A percentile compares a stretch with the other conserved stretches of the same genome.
Conservation (phyloP, 2,113 vertebrate genomes). For the Sciurus niger region DNA sequence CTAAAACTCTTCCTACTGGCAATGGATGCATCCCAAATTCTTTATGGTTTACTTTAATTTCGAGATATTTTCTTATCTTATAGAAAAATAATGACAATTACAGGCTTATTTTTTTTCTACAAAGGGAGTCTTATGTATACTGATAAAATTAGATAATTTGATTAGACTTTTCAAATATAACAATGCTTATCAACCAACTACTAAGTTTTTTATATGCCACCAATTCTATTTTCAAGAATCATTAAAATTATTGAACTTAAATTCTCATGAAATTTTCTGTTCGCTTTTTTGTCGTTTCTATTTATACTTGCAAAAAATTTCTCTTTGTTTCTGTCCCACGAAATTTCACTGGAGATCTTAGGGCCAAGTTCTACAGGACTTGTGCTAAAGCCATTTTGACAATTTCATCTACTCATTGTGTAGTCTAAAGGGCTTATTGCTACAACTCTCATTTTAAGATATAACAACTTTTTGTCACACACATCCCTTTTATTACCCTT, state of each 20-base stretch:
- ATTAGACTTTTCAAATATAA: neutral
- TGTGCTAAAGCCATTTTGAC: neutral
- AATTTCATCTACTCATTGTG: neutral
- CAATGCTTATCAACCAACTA: neutral
- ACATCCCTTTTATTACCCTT: neutral
- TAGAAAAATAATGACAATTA: neutral
- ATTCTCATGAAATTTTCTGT: neutral
- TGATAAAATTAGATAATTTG: neutral
- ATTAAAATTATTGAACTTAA: neutral
- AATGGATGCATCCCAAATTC: neutral
- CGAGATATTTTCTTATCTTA: neutral
- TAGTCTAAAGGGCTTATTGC: neutral
- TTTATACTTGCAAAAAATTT: neutral
- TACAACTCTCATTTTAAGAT: neutral
- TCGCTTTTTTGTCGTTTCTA: neutral
- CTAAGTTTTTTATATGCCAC: neutral
- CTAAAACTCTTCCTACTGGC: neutral
- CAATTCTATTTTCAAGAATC: neutral
- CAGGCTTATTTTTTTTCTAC: neutral
- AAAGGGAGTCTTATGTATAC: neutral
- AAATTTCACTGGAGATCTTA: neutral
- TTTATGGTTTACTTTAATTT: conserved; percentile 12
- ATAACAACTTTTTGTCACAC: neutral
- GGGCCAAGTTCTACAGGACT: neutral
- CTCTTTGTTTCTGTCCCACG: neutral